phyloP scores from a whole-genome alignment of 1,140 invertebrate species.

The Solenopsis invicta region DNA sequence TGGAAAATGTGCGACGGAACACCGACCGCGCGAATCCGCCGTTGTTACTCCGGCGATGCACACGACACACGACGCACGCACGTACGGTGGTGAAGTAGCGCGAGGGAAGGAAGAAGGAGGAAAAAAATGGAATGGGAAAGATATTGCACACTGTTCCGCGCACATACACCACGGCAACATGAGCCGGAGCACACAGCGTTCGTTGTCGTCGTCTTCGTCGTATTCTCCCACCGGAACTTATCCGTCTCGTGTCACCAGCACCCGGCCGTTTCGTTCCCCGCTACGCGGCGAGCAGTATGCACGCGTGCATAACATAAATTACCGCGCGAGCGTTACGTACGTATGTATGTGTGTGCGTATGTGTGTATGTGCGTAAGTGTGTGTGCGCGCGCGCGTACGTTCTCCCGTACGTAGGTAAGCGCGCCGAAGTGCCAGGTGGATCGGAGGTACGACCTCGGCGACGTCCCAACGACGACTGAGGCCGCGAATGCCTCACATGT shows the following conservation, averaged over 20 bases:
- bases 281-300: constrained; percentile 56
- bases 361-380: not conserved
- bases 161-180: constrained; percentile 57
- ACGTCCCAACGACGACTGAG: constrained; percentile 85
- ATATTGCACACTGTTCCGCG: constrained; percentile 70
- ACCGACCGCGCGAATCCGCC: too few relatives aligned
- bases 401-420: not conserved
- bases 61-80: not conserved
- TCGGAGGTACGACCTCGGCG: constrained; percentile 74
- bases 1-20: not conserved
- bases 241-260: constrained; percentile 62
- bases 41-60: not conserved
- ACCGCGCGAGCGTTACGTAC: not conserved
- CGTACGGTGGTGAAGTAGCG: not conserved
- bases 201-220: constrained; percentile 44
- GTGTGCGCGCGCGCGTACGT: not conserved
- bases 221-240: constrained; percentile 21
- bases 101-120: not conserved
- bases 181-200: constrained; percentile 66
- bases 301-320: constrained; percentile 64
- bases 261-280: constrained; percentile 26
- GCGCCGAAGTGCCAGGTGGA: not conserved
- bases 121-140: not conserved
- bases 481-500: constrained; percentile 68
- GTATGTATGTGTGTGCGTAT: not conserved